Conservation (phyloP, 2,113 vertebrate species). For the Amblyopsis rosae region DNA sequence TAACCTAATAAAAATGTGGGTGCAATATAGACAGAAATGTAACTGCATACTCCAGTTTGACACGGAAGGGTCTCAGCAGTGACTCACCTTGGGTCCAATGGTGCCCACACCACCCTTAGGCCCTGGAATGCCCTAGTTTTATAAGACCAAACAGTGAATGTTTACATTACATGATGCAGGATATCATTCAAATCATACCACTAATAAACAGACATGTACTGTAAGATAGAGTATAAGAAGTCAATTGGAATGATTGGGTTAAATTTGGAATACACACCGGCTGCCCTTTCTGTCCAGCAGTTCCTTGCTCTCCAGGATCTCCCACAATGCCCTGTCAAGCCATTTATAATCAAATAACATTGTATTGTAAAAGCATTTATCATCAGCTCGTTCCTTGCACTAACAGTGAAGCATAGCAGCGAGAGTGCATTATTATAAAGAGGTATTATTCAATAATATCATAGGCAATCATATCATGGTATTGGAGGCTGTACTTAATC, state of each 20-base stretch:
- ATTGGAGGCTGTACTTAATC: slow-evolving; percentile 23
- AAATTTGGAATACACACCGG: slow-evolving; percentile 68
- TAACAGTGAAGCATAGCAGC: neutral
- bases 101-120: slow-evolving; percentile 65
- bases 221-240: no score
- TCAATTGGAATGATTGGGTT: neutral
- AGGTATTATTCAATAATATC: slow-evolving; percentile 3
- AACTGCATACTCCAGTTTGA: slow-evolving; percentile 1
- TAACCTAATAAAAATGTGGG: no score
- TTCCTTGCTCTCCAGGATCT: slow-evolving; percentile 78
- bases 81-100: slow-evolving; percentile 69
- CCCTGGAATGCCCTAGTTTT: slow-evolving; percentile 72
- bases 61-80: neutral
- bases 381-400: neutral
- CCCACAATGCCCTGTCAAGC: slow-evolving; percentile 76
- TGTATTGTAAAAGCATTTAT: neutral
- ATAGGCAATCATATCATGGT: slow-evolving; percentile 33
- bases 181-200: no score
- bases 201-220: no score
- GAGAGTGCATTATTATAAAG: neutral
- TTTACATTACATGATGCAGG: neutral
- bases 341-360: neutral
- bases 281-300: slow-evolving; percentile 73
- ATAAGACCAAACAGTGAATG: slow-evolving; percentile 19
- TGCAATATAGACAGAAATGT: neutral